phyloP scores from a whole-genome alignment of 2,888 invertebrate species.

The Blera fallax region DNA sequence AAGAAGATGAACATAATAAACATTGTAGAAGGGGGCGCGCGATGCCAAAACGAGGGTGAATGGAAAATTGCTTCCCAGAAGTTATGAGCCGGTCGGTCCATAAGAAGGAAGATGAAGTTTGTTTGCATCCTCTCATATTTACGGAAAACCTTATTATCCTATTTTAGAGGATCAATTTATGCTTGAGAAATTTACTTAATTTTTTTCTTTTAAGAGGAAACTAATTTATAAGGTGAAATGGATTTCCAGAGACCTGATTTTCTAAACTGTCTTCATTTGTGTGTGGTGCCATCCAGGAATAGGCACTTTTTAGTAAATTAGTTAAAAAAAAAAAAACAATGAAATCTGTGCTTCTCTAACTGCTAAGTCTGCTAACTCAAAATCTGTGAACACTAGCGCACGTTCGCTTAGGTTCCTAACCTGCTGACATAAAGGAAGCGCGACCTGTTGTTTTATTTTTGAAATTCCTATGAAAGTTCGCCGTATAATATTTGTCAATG shows the following conservation, averaged over 20 bases:
- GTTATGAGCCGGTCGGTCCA: slow-evolving; percentile 44
- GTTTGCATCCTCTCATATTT: slow-evolving; percentile 52
- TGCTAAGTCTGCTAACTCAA: too few species aligned
- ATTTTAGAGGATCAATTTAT: slow-evolving; percentile 48
- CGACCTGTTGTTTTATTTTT: too few species aligned
- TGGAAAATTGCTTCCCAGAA: slow-evolving; percentile 38
- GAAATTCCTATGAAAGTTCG: too few species aligned
- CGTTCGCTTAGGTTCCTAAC: too few species aligned
- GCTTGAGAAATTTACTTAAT: slow-evolving; percentile 20
- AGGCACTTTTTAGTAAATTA: too few species aligned
- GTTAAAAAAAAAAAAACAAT: too few species aligned
- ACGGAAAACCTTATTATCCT: slow-evolving; percentile 55
- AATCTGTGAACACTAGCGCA: too few species aligned
- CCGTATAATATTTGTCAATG: too few species aligned
- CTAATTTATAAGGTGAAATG: slow-evolving; percentile 47
- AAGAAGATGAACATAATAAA: slow-evolving; percentile 60
- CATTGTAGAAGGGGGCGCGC: slow-evolving; percentile 40
- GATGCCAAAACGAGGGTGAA: neutral
- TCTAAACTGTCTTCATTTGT: neutral
- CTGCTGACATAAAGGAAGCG: too few species aligned
- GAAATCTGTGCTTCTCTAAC: too few species aligned
- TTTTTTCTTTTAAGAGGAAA: neutral
- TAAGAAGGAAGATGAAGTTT: slow-evolving; percentile 46
- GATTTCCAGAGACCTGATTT: neutral
- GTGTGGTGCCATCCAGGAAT: too few species aligned